A percentile compares a stretch with the other conserved stretches of the same genome.
phyloP scores from a whole-genome alignment of 1,140 invertebrate species.

The Musca domestica region DNA sequence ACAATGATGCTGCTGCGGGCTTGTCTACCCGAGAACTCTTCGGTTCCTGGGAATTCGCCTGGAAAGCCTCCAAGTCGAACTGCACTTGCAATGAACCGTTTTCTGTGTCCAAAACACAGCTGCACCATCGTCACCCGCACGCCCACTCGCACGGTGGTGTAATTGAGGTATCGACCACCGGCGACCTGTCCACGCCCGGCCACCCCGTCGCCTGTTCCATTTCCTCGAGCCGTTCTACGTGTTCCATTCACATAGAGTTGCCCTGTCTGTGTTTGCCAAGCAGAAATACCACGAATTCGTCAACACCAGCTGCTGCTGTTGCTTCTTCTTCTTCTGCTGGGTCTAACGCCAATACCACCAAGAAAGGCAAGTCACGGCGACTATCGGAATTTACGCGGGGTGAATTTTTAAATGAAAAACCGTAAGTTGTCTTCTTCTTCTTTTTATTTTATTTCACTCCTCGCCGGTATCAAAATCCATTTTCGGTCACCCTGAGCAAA shows the following conservation, averaged over 20 bases:
- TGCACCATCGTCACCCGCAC: background rate
- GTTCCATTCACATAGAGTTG: conserved; percentile 2
- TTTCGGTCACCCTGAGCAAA: too few relatives aligned
- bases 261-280: conserved; percentile 15
- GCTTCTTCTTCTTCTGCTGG: background rate
- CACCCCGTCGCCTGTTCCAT: conserved; percentile 6
- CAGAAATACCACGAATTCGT: conserved; percentile 2
- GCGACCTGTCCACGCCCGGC: background rate
- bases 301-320: background rate
- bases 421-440: conserved; percentile 41
- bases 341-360: conserved; percentile 27
- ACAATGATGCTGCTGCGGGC: background rate
- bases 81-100: conserved; percentile 3
- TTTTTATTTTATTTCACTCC: background rate
- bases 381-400: conserved; percentile 54
- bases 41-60: background rate
- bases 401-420: conserved; percentile 56
- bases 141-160: background rate
- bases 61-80: background rate
- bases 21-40: background rate
- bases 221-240: conserved; percentile 12
- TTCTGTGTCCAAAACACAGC: background rate
- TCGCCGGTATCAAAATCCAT: too few relatives aligned
- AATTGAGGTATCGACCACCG: conserved; percentile 11
- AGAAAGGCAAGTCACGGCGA: conserved; percentile 53